phyloP scores from a whole-genome alignment of 2,888 invertebrate genomes.

The Drosophila antonietae region DNA sequence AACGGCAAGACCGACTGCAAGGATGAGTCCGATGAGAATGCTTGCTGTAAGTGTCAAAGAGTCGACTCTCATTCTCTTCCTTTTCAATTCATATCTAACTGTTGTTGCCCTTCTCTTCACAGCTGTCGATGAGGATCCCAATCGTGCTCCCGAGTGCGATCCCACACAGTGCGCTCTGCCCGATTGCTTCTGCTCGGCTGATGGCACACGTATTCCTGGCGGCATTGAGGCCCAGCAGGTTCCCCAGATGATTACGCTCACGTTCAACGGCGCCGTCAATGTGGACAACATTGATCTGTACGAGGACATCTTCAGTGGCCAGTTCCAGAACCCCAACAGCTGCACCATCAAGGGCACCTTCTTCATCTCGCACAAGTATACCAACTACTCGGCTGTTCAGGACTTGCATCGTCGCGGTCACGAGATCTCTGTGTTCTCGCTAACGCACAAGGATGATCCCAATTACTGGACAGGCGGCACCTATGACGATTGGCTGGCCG shows the following conservation, averaged over 20 bases:
- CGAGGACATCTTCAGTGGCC: slow-evolving; percentile 94
- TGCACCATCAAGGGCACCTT: slow-evolving; percentile 95
- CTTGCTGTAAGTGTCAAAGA: slow-evolving; percentile 92
- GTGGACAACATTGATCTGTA: slow-evolving; percentile 96
- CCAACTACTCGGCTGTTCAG: slow-evolving; percentile 95
- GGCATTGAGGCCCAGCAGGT: slow-evolving; percentile 93
- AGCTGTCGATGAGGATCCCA: slow-evolving; percentile 96
- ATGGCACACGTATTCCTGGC: slow-evolving; percentile 95
- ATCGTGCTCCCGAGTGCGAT: slow-evolving; percentile 96
- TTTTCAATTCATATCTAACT: not conserved
- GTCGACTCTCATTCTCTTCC: not conserved
- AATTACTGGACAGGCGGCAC: slow-evolving; percentile 94
- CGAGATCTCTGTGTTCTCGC: slow-evolving; percentile 95
- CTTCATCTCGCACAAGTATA: slow-evolving; percentile 96
- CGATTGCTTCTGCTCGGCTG: slow-evolving; percentile 97
- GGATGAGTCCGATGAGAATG: slow-evolving; percentile 97
- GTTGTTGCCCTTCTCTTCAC: not conserved
- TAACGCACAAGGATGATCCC: slow-evolving; percentile 96
- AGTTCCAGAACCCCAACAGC: slow-evolving; percentile 94
- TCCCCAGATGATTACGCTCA: slow-evolving; percentile 96
- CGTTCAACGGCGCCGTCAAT: slow-evolving; percentile 96
- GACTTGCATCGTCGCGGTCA: slow-evolving; percentile 95
- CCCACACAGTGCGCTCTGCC: slow-evolving; percentile 94
- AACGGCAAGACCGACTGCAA: slow-evolving; percentile 96
- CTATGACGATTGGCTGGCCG: slow-evolving; percentile 96